Percentiles rank a stretch among this genome's conserved stretches.
phyloP scores from a whole-genome alignment of 2,113 vertebrate genomes.

The Laticauda colubrina region DNA sequence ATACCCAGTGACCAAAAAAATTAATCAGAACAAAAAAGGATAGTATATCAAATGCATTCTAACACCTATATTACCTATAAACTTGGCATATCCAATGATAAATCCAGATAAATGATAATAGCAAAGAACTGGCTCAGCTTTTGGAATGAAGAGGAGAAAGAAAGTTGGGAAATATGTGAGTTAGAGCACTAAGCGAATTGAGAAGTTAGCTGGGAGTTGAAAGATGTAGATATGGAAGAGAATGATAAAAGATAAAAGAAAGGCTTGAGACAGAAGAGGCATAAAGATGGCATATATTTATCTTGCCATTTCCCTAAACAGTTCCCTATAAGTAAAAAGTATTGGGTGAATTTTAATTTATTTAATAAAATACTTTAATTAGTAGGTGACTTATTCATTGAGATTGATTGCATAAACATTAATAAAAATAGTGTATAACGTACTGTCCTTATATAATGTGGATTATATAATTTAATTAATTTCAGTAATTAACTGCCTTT shows the following conservation, averaged over 20 bases:
- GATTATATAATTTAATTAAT: not conserved
- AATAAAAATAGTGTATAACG: not conserved
- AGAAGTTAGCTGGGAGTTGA: not conserved
- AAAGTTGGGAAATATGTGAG: not conserved
- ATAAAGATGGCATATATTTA: not conserved
- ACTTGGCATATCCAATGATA: not conserved
- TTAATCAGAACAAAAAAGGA: not conserved
- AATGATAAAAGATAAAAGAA: not conserved
- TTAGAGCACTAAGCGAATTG: not conserved
- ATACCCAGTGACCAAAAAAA: not conserved
- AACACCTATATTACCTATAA: not conserved
- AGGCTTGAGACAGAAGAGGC: not conserved
- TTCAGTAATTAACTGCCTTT: not conserved
- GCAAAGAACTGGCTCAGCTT: not conserved
- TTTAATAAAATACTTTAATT: not conserved
- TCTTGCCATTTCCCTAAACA: not conserved
- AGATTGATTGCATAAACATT: not conserved
- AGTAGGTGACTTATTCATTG: not conserved
- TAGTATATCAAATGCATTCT: not conserved
- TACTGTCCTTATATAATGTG: too few relatives aligned
- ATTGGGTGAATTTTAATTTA: not conserved
- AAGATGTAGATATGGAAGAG: not conserved
- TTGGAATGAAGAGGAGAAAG: not conserved
- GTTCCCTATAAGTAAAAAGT: not conserved
- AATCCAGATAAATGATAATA: not conserved